Evolutionary conservation across 1,140 invertebrate genomes (phyloP), one percentile per base, ranked within the genome.

Genomic region (Caenorhabditis remanei): DNA sequence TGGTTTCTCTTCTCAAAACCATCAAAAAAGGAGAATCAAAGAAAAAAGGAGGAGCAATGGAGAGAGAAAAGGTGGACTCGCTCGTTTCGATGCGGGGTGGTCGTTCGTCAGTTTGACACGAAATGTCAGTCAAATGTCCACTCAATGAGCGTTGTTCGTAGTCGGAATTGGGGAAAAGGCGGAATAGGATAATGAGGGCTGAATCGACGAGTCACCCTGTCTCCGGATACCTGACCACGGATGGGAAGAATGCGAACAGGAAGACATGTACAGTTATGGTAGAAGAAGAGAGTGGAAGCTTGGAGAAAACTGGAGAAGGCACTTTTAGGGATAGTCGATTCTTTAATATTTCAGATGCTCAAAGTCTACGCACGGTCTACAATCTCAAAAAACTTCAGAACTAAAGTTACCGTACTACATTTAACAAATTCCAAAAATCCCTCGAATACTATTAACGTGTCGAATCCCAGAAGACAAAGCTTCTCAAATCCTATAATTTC

Each of bases 111-210:
- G 71, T 79, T 79, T 79, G 71, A 79, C 71, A 79, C 71, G 71
- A 79, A 79, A 50, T 79, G 71, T 79, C 71, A 79, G 71, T 79
- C 71, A 79, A 79, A 79, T 50, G 71, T 79, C 71, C 71, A 79
- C 71, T 79, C 43, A 79, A 79, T 79, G 71, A 79, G 71, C 71
- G 71, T 79, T 50, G 71, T 79, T 71, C 71, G 71, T 79, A 9
- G 71, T 79, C 43, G 46, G 13, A 24, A n/a, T 50, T 7, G 71
- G 7, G 9, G 71, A 19, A 79, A 46, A 41, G 53, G 53, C 46
- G 46, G 71, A 79, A 79, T 79, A 79, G 71, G 71, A 79, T 79
- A 79, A 79, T 79, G 71, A 79, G 71, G 63, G 46, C 71, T 79
- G 71, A 48, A 79, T 71, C 61, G 16, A 8, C 11, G 9, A 40